phyloP scores from a whole-genome alignment of 2,888 invertebrate genomes.

The Dryomyza anilis region DNA sequence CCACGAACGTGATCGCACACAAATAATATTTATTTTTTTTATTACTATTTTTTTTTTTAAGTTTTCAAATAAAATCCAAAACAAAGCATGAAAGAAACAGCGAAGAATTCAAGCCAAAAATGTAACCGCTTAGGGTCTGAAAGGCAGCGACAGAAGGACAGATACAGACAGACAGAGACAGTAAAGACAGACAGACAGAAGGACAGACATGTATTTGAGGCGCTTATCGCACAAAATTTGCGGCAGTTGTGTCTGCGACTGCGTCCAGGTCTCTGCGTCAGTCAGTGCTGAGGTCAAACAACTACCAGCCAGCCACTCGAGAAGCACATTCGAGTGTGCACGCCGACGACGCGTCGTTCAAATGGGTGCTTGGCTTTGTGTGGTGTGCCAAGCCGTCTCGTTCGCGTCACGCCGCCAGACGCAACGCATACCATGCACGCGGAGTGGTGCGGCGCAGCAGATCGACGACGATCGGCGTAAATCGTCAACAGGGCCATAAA shows the following conservation, averaged over 20 bases:
- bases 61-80: constrained; percentile 12
- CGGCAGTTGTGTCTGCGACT: constrained; percentile 5
- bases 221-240: constrained; percentile 13
- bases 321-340: too few relatives aligned
- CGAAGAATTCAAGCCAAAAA: neutral
- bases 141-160: neutral
- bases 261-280: neutral
- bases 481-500: constrained; percentile 26
- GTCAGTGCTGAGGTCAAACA: constrained; percentile 29
- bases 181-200: neutral
- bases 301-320: neutral
- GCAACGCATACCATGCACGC: neutral
- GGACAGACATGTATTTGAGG: neutral
- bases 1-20: constrained; percentile 37
- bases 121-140: neutral
- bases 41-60: neutral
- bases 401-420: neutral
- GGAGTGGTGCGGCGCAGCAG: neutral
- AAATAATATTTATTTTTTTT: constrained; percentile 16
- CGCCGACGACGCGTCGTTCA: too few relatives aligned
- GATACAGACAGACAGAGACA: neutral
- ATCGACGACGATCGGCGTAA: neutral
- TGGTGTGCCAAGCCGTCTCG: neutral
- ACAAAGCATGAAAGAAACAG: constrained; percentile 1
- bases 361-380: neutral